Evolutionary conservation across 53 echinoderm and acorn worm genomes (phyloP).

Genomic region (Hippasteria phrygiana): DNA sequence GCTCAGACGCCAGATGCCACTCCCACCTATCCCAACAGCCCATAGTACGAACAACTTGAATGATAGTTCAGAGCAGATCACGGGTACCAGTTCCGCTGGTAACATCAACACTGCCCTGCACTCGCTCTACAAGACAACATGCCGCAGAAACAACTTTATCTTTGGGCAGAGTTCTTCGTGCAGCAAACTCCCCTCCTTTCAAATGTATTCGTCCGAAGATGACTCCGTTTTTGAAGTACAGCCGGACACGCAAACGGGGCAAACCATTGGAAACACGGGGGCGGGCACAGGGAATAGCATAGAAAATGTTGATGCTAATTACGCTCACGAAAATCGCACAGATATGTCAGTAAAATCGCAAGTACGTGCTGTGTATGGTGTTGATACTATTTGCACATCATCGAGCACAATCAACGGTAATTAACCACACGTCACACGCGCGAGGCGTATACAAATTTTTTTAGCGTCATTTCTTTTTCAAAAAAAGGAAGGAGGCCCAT

Average conservation of each 20-base stretch:
- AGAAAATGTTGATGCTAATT: not conserved
- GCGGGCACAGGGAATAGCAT: not conserved
- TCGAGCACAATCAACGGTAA: not conserved
- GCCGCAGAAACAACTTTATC: constrained; percentile 26
- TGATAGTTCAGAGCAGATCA: not conserved
- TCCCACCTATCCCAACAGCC: constrained; percentile 47
- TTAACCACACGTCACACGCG: too few relatives aligned
- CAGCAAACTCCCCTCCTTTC: constrained; percentile 39
- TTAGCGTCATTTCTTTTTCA: too few relatives aligned
- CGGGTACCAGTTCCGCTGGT: not conserved
- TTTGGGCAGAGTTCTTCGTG: constrained; percentile 25
- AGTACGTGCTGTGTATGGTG: not conserved
- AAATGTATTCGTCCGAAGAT: constrained; percentile 48
- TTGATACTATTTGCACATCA: not conserved
- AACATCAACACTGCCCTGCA: constrained; percentile 30
- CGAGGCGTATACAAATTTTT: too few relatives aligned
- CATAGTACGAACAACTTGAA: not conserved
- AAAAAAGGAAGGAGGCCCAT: too few relatives aligned
- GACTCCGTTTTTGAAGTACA: constrained; percentile 53
- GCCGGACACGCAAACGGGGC: not conserved
- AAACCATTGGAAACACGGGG: not conserved
- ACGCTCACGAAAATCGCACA: not conserved
- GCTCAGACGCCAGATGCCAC: constrained; percentile 39
- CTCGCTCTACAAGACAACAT: constrained; percentile 19
- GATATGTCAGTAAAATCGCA: not conserved